Base-by-base conservation (phyloP, 2,113 vertebrate species). In the Butastur rufipennis region DNA sequence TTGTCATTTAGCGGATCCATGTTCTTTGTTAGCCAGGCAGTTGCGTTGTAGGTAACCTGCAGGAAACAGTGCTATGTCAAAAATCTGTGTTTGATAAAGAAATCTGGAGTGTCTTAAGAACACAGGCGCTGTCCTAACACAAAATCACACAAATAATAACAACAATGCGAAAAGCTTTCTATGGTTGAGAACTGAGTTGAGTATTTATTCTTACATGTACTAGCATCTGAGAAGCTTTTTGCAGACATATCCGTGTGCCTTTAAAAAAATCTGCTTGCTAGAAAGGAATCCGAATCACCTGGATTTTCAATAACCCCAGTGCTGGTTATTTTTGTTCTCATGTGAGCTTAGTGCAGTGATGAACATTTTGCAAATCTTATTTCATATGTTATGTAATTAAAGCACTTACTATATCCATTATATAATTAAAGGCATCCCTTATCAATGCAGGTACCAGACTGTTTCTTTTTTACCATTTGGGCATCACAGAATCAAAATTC, bases 1-100 rank as follows among this genome's bases (percentile, higher is more conserved):
- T 99, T 99, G 98, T 99, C 99, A 0, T 99, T 99, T 53, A 99
- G 98, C 0, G 99, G 99, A 84, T 99, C 99, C 99, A 99, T 99
- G 98, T 99, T 99, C 98, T 99, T 99, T 13, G 99, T 99, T 95
- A 99, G 95, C 99, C 99, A 99, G 79, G 98, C 98, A 6, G 95
- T 98, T 5, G 99, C 99, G 0, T 99, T 99, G 83, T 99, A 99
- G 93, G 99, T 98, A 43, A 99, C 99, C 99, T 99, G 93, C 22
- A 93, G 66, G 91, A 89, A 88, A 78, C 25, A 94, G 45, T 17
- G 32, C 43, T 71, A 4, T 3, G 27, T 94, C 90, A 95, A 53
- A 14, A n/a, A 62, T 42, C 16, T 50, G 16, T 13, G 38, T 27
- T 85, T 22, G 17, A 14, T 55, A 26, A 40, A 77, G 32, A n/a